A percentile compares a stretch with the other conserved stretches of the same genome.
phyloP scores from a whole-genome alignment of 92 coral and sea anemone genomes.

The Actinostola sp. region DNA sequence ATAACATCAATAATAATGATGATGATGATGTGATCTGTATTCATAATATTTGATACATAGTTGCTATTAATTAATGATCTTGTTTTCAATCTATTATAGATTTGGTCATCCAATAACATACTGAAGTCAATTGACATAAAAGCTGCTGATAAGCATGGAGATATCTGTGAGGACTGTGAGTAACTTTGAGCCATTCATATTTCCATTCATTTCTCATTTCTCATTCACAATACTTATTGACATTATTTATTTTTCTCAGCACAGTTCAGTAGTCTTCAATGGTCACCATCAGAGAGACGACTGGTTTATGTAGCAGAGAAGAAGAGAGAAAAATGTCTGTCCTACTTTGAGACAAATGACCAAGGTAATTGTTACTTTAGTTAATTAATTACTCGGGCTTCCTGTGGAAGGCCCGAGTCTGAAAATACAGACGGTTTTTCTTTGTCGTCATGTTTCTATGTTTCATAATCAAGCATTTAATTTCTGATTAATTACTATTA shows the following conservation, averaged over 20 bases:
- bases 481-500: no score
- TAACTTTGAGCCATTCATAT: neutral
- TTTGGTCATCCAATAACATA: conserved; percentile 75
- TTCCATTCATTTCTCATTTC: neutral
- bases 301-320: conserved; percentile 91
- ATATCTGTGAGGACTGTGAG: conserved; percentile 77
- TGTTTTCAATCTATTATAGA: no score
- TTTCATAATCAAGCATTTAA: no score
- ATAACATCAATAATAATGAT: no score
- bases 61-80: no score
- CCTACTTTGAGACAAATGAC: conserved; percentile 73
- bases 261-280: conserved; percentile 79
- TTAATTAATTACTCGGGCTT: no score
- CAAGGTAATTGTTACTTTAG: conserved; percentile 11
- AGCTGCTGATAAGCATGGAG: conserved; percentile 80
- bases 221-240: neutral
- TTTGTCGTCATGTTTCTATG: no score
- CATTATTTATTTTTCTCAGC: conserved; percentile 28
- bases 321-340: conserved; percentile 74
- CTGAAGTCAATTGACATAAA: conserved; percentile 70
- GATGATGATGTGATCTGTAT: no score
- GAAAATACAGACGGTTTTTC: no score
- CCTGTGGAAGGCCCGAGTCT: no score
- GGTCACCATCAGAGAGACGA: conserved; percentile 90
- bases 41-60: no score